Evolutionary conservation across 1,140 invertebrate species (phyloP), one percentile per base, ranked within the genome.

Genomic region (Ptiloglossa arizonensis): DNA sequence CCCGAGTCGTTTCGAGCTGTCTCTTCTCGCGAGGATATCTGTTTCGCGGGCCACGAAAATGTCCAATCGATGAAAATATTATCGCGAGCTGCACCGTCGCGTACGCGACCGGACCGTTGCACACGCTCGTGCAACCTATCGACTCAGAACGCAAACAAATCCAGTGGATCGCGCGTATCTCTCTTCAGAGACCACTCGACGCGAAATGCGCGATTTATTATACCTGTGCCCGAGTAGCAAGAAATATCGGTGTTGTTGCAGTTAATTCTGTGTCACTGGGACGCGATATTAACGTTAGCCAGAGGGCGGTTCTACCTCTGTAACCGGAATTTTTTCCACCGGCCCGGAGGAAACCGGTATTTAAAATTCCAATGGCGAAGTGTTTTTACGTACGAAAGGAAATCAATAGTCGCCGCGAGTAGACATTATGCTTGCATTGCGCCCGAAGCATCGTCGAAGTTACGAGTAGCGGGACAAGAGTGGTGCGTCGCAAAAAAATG

Each of bases 21-120:
- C 11, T 11, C 1, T 32, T 17, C 27, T 50, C 15, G 46, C 19
- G 32, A 59, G 22, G 72, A 72, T 46, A 57, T 81, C 62, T 66
- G 72, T 71, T 79, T 79, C 59, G 41, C 79, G 57, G n/a, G 63
- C 35, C 62, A 69, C 41, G 66, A 67, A 81, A 81, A 68, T 57
- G 67, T 72, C 63, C 63, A 13, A 35, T 63, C 54, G 46, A 54
- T 57, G 52, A 57, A 75, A 80, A 75, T 48, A 82, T 80, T 59
- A 66, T 62, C 62, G 71, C 48, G 5, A n/a, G 41, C 63, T 44
- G 46, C 64, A 57, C 54, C 54, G 22, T n/a, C 38, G 9, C 35
- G 35, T n/a, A n/a, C 50, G 17, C 38, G 46, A 32, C 19, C 22
- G 5, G 32, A 46, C 19, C 57, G 29, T 0, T n/a, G 13, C 8